These are phyloP conservation scores for Gallinago undulata DNA, from an alignment of 2,113 vertebrate species.

Conservation along the genomic window DNA sequence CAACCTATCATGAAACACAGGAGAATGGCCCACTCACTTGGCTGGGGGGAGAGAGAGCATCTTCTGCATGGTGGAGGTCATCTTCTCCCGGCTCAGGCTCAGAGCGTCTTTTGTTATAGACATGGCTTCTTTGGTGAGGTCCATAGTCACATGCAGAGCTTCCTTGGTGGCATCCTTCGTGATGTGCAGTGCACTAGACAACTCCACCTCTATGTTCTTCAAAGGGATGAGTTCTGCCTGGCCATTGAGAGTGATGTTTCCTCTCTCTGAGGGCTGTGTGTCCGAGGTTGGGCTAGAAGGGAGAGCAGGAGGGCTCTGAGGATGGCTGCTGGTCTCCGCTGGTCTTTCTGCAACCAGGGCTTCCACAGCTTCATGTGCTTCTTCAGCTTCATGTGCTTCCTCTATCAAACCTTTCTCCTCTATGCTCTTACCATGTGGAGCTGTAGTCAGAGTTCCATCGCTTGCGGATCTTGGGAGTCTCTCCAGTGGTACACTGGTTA, in stretches of 20 bases:
- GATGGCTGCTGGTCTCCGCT: background rate
- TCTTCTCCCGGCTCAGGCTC: conserved; percentile 84
- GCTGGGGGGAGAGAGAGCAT: conserved; percentile 82
- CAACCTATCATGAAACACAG: background rate
- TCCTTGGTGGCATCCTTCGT: conserved; percentile 94
- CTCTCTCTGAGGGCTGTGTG: background rate
- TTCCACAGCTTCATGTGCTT: conserved; percentile 86
- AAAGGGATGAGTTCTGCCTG: conserved; percentile 75
- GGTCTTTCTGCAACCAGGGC: conserved; percentile 59
- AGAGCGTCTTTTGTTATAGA: conserved; percentile 93
- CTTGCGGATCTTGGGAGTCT: conserved; percentile 12
- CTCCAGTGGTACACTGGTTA: background rate
- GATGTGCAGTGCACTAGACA: conserved; percentile 86
- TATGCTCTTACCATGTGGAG: background rate
- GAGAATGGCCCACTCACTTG: conserved; percentile 75
- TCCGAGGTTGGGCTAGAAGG: conserved; percentile 25
- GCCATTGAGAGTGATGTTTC: background rate
- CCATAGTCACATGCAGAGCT: conserved; percentile 88
- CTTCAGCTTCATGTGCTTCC: conserved; percentile 79
- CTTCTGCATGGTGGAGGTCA: conserved; percentile 90
- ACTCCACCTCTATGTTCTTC: conserved; percentile 85
- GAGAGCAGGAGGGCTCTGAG: conserved; percentile 30
- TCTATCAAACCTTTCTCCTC: conserved; percentile 78
- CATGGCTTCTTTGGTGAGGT: conserved; percentile 93
- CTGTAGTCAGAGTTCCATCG: background rate